Conservation (phyloP, 2,797 vertebrate genomes). For the Molossus molossus region DNA sequence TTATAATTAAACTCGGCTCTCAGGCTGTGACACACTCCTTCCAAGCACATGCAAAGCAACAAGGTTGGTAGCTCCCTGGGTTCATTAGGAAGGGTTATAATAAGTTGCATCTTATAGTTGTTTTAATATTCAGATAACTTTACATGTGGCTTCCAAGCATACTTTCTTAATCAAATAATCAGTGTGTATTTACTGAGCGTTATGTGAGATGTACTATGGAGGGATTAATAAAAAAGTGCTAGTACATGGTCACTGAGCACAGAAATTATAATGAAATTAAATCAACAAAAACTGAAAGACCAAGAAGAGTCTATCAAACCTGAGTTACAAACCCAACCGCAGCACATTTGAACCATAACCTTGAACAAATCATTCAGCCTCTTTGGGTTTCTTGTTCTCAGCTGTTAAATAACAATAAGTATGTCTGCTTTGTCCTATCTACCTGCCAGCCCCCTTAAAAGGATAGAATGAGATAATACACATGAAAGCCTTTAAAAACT, state of each 20-base stretch:
- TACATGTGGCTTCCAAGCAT: background rate
- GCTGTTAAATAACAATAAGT: background rate
- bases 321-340: background rate
- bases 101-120: background rate
- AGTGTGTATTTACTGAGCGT: background rate
- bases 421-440: background rate
- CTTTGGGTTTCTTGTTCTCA: background rate
- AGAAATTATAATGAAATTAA: constrained; percentile 42
- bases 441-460: background rate
- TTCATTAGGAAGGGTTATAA: background rate
- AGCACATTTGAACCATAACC: background rate
- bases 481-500: background rate
- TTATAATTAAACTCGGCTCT: background rate
- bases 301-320: background rate
- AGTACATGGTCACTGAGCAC: background rate
- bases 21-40: background rate
- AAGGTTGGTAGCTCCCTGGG: background rate
- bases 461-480: background rate
- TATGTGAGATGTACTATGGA: background rate
- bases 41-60: background rate
- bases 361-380: background rate
- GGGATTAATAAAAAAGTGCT: background rate
- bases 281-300: background rate
- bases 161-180: constrained; percentile 41
- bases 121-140: constrained; percentile 51